phyloP scores from a whole-genome alignment of 2,888 invertebrate genomes.

The Metopia argyrocephala region DNA sequence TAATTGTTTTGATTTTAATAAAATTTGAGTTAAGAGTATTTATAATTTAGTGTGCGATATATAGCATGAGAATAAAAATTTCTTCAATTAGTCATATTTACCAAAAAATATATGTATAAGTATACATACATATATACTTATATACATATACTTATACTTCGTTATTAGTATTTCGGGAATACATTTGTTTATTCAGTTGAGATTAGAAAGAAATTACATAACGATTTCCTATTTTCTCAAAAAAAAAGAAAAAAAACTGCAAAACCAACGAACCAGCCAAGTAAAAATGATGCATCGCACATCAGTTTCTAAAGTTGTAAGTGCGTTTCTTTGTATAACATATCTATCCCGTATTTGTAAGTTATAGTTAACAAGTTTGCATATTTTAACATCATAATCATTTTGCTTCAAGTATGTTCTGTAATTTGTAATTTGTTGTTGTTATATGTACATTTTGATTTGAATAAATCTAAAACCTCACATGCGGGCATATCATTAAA shows the following conservation, averaged over 20 bases:
- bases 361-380: slow-evolving; percentile 26
- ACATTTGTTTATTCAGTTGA: slow-evolving; percentile 46
- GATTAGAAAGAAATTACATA: slow-evolving; percentile 4
- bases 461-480: slow-evolving; percentile 24
- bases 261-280: slow-evolving; percentile 23
- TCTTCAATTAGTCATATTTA: slow-evolving; percentile 7
- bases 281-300: slow-evolving; percentile 38
- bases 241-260: not conserved
- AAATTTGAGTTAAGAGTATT: too few relatives aligned
- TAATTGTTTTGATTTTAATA: too few relatives aligned
- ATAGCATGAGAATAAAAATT: not conserved
- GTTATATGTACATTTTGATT: slow-evolving; percentile 54
- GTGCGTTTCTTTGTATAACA: slow-evolving; percentile 3
- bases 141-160: not conserved
- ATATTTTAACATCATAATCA: slow-evolving; percentile 56
- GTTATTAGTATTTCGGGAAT: slow-evolving; percentile 58
- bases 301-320: slow-evolving; percentile 17
- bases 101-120: slow-evolving; percentile 44
- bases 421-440: slow-evolving; percentile 51
- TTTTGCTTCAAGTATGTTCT: slow-evolving; percentile 45
- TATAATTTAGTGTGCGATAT: too few relatives aligned
- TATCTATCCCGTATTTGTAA: not conserved
- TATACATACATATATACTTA: too few relatives aligned
- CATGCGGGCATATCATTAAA: not conserved
- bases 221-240: slow-evolving; percentile 2